A percentile compares a stretch with the other conserved stretches of the same genome.
Evolutionary conservation across 2,888 invertebrate genomes (phyloP).

Genomic region (Ormyrus pomaceus): DNA sequence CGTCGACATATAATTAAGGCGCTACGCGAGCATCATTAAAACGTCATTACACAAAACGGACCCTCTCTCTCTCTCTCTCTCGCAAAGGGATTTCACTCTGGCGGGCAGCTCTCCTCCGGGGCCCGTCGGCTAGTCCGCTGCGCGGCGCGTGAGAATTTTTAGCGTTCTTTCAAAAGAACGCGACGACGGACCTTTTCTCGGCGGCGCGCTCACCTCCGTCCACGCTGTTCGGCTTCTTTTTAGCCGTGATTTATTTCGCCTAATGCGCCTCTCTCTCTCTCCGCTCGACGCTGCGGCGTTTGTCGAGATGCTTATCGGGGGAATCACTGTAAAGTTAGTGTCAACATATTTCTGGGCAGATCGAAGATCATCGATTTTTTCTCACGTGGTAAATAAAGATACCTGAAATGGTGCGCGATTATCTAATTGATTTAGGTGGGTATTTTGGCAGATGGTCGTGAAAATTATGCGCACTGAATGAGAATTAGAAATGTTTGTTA

Average conservation of each 20-base stretch:
- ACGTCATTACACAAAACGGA: conserved; percentile 42
- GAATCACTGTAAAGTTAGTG: neutral
- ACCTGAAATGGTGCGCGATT: too few relatives aligned
- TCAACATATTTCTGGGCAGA: too few relatives aligned
- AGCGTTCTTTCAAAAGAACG: conserved; percentile 21
- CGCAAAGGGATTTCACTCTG: conserved; percentile 30
- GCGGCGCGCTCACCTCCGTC: neutral
- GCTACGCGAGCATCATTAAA: conserved; percentile 27
- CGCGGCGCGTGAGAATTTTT: conserved; percentile 48
- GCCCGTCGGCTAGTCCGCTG: conserved; percentile 41
- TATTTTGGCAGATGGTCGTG: too few relatives aligned
- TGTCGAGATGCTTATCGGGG: too few relatives aligned
- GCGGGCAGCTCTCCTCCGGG: conserved; percentile 11
- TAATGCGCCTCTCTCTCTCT: conserved; percentile 10
- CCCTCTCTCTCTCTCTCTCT: too few relatives aligned
- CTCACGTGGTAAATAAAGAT: too few relatives aligned
- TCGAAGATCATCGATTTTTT: too few relatives aligned
- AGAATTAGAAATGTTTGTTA: too few relatives aligned
- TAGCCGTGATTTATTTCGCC: conserved; percentile 39
- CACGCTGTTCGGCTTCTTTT: conserved; percentile 45
- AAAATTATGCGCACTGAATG: too few relatives aligned
- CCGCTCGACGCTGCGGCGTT: neutral
- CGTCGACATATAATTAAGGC: conserved; percentile 22
- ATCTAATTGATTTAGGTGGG: too few relatives aligned
- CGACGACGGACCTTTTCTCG: conserved; percentile 53